These are phyloP conservation scores for Rhizomys pruinosus DNA, from an alignment of 2,113 vertebrate genomes.

Conservation along the genomic window DNA sequence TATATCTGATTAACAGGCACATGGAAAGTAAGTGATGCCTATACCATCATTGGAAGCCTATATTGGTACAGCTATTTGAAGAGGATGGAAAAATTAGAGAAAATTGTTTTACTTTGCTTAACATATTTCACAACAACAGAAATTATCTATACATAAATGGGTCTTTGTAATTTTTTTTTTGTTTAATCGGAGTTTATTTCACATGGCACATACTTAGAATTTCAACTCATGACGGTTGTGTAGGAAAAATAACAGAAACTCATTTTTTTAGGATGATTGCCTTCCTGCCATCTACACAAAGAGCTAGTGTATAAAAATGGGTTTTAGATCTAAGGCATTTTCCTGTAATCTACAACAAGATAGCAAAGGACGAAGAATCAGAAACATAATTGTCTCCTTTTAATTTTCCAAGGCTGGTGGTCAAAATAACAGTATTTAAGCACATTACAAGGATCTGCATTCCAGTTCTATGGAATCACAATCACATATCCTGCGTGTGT, in stretches of 20 bases:
- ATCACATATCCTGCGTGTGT: background rate
- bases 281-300: slow-evolving; percentile 87
- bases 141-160: background rate
- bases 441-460: background rate
- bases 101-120: background rate
- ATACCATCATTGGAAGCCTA: background rate
- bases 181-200: slow-evolving; percentile 93
- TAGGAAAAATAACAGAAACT: slow-evolving; percentile 77
- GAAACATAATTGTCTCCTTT: slow-evolving; percentile 41
- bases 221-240: slow-evolving; percentile 83
- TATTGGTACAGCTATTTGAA: background rate
- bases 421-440: slow-evolving; percentile 16
- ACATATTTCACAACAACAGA: slow-evolving; percentile 15
- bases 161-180: background rate
- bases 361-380: slow-evolving; percentile 47
- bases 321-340: slow-evolving; percentile 90
- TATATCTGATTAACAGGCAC: background rate
- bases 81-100: background rate
- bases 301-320: slow-evolving; percentile 89
- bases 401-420: slow-evolving; percentile 14
- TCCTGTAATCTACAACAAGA: slow-evolving; percentile 86
- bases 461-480: slow-evolving; percentile 22
- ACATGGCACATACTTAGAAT: slow-evolving; percentile 89
- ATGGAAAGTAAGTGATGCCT: background rate
- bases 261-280: slow-evolving; percentile 90